Base-by-base conservation (phyloP, 2,797 vertebrate genomes). In the Spinus pinus region DNA sequence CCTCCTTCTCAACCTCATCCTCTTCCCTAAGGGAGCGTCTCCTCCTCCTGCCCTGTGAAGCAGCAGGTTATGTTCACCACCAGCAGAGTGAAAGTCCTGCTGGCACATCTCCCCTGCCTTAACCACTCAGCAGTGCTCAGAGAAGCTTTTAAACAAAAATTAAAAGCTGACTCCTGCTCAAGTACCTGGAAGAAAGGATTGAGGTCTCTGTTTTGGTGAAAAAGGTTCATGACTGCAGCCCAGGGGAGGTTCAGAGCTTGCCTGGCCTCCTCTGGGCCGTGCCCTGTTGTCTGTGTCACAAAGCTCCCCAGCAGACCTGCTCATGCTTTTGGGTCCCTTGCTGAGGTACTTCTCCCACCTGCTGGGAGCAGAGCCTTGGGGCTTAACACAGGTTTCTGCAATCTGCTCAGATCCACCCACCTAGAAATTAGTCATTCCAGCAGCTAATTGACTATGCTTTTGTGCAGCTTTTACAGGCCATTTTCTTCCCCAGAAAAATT, bases 401-500 rank as follows among this genome's bases (percentile, higher is more conserved):
- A 39, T 6, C 75, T 91, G 82, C 75, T 95, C 81, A 70, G 83
- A 88, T 91, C 90, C 95, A 91, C 95, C 95, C 88, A 97, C 96
- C 60, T 73, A 79, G 56, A 92, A 95, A 95, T 96, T 95, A 96
- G 88, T 96, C 96, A 95, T 90, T 95, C 71, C 82, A 93, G 83
- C 83, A 95, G 66, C 77, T 95, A 94, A 93, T 62, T 93, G 80
- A 79, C 70, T 92, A 15, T 28, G 50, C 54, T 77, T 85, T 92
- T 75, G 30, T 65, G 66, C 50, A 72, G 72, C 50, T 94, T 92
- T 91, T 94, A 69, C n/a, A 47, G 75, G 39, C 58, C 80, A 41
- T 93, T 91, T 94, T 81, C 69, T 71, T 83, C 50, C 18, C 39
- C 70, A 87, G 49, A 64, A 5, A 86, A 23, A 28, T 50, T 67